Evolutionary conservation across 2,797 vertebrate species (phyloP).

Genomic region (Gymnothorax reevesii): DNA sequence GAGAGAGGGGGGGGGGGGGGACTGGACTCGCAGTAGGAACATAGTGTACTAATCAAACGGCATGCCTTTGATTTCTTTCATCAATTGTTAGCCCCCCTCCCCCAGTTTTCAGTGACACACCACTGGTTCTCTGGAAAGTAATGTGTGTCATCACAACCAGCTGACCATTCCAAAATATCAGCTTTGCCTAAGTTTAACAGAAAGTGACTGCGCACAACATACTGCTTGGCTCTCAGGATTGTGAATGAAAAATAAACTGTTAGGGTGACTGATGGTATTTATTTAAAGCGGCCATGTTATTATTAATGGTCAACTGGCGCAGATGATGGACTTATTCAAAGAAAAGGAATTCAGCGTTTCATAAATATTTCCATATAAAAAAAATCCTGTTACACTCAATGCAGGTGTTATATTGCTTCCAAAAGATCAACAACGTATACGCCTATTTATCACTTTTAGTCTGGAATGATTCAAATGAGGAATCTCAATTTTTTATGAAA

Average conservation of each 20-base stretch:
- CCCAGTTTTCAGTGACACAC: background rate
- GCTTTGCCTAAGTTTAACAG: background rate
- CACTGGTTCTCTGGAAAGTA: background rate
- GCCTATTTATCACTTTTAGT: conserved; percentile 58
- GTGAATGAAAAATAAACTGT: conserved; percentile 69
- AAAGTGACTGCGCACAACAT: background rate
- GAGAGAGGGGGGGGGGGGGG: background rate
- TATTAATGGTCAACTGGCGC: conserved; percentile 69
- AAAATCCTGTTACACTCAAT: conserved; percentile 67
- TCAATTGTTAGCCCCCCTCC: too few relatives aligned
- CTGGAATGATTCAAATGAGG: conserved; percentile 53
- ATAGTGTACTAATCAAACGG: background rate
- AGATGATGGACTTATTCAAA: conserved; percentile 77
- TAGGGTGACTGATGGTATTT: conserved; percentile 75
- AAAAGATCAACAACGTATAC: conserved; percentile 55
- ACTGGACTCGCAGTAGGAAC: background rate
- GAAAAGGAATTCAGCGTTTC: conserved; percentile 71
- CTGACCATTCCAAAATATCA: background rate
- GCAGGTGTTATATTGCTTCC: conserved; percentile 66
- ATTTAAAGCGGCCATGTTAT: conserved; percentile 67
- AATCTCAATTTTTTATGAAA: conserved; percentile 57
- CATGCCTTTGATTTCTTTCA: background rate
- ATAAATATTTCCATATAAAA: conserved; percentile 70
- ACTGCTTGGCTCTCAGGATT: background rate
- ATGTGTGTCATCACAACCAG: background rate